phyloP scores from a whole-genome alignment of 2,113 vertebrate species.

The Diadophis punctatus region DNA sequence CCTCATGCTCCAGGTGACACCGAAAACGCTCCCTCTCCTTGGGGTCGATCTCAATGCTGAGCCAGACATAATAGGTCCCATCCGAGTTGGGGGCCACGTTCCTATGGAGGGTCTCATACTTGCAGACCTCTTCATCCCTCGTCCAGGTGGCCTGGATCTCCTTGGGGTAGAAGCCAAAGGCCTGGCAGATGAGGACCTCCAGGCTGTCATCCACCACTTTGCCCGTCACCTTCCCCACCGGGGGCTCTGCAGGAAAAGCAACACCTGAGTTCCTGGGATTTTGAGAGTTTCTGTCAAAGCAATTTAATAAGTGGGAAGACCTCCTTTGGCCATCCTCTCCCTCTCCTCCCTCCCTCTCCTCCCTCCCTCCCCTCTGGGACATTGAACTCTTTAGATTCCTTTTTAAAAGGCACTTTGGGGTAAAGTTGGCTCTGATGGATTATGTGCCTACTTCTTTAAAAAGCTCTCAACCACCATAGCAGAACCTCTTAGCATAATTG shows the following conservation, averaged over 20 bases:
- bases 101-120: not conserved
- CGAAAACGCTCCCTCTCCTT: not conserved
- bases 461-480: too few species aligned
- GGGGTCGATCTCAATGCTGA: not conserved
- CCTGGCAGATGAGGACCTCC: not conserved
- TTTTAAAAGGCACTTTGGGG: too few species aligned
- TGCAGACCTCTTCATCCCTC: not conserved
- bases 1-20: not conserved
- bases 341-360: too few species aligned
- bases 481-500: too few species aligned
- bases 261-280: too few species aligned
- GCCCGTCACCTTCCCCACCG: not conserved
- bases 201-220: not conserved
- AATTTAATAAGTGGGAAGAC: too few species aligned
- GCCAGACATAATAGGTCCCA: not conserved
- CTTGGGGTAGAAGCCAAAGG: not conserved
- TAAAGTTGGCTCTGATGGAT: too few species aligned
- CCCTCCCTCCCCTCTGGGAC: too few species aligned
- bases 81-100: not conserved
- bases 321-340: too few species aligned
- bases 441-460: too few species aligned
- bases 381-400: too few species aligned
- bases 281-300: too few species aligned
- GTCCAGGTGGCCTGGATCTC: not conserved
- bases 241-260: not conserved